Conservation (phyloP, 2,113 vertebrate genomes). For the Crypturellus undulatus region DNA sequence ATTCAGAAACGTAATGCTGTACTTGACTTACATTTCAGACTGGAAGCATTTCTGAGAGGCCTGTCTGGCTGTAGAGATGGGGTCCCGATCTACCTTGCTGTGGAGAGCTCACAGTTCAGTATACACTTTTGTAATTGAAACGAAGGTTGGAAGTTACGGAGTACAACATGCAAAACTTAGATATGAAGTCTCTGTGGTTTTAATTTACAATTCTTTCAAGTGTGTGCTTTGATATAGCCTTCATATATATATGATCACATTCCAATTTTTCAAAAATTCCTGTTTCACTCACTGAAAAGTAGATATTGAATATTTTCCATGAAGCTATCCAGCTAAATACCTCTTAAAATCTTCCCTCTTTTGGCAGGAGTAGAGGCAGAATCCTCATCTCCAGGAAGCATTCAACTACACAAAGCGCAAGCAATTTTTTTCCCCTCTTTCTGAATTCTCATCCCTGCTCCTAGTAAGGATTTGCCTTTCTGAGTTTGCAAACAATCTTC, state of each 20-base stretch:
- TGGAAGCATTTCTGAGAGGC: background rate
- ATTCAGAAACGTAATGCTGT: background rate
- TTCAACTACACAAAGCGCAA: background rate
- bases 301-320: background rate
- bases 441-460: background rate
- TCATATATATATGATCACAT: background rate
- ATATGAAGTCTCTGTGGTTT: background rate
- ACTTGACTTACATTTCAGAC: background rate
- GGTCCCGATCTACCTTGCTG: fast-evolving
- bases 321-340: background rate
- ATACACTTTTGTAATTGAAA: background rate
- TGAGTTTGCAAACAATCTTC: background rate
- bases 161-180: background rate
- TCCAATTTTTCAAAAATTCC: background rate
- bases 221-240: background rate
- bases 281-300: background rate
- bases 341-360: background rate
- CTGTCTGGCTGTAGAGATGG: background rate
- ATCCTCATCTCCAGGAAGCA: background rate
- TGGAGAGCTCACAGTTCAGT: background rate
- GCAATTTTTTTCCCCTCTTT: background rate
- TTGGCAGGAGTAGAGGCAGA: background rate
- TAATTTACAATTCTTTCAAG: background rate
- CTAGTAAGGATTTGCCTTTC: background rate
- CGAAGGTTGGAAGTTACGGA: background rate